Evolutionary conservation across 2,888 invertebrate species (phyloP).

Genomic region (Sphaerophoria rueppellii): DNA sequence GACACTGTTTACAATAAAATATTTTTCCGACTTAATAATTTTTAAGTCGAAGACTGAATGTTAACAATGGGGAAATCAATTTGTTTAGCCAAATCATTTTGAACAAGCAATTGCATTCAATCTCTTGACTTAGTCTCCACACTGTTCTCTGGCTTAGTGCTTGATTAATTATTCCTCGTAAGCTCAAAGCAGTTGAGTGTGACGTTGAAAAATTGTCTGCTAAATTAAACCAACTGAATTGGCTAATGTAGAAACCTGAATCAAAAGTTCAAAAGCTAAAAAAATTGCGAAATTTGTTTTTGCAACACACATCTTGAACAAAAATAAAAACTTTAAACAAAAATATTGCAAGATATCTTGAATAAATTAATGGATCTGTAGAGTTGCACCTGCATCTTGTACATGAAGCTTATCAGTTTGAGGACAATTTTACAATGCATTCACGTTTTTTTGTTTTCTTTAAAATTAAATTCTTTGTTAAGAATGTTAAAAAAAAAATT

Average conservation of each 20-base stretch:
- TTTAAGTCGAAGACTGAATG: too few species aligned
- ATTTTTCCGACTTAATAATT: too few species aligned
- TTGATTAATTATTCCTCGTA: background rate
- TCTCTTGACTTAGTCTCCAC: background rate
- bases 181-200: background rate
- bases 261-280: background rate
- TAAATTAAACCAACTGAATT: background rate
- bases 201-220: background rate
- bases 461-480: too few species aligned
- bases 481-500: too few species aligned
- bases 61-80: too few species aligned
- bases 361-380: background rate
- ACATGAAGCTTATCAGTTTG: background rate
- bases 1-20: too few species aligned
- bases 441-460: background rate
- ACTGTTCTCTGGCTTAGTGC: background rate
- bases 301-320: background rate
- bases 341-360: background rate
- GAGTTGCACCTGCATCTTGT: background rate
- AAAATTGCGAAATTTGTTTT: background rate
- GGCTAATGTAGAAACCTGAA: background rate
- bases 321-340: background rate
- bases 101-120: background rate
- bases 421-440: too few species aligned
- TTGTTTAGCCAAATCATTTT: too few species aligned